Conservation (phyloP, 2,888 invertebrate species). For the Cacoxenus indagator region DNA sequence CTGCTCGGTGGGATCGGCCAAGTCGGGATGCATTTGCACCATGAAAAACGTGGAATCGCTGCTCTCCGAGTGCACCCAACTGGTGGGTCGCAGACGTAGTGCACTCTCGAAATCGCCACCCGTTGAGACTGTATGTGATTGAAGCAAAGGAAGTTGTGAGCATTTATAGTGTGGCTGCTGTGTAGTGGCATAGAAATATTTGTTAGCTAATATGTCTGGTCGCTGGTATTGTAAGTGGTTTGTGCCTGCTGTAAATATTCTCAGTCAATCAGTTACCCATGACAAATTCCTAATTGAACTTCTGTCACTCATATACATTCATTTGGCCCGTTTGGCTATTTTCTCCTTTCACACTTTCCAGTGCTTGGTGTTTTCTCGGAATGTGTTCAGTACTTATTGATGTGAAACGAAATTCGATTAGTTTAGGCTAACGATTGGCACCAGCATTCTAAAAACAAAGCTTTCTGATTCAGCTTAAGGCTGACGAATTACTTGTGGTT, state of each 20-base stretch:
- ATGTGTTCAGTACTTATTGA: conserved; percentile 24
- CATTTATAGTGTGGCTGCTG: neutral
- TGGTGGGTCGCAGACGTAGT: neutral
- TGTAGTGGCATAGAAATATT: conserved; percentile 33
- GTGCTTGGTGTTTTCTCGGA: conserved; percentile 16
- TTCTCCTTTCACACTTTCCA: neutral
- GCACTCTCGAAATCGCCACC: conserved; percentile 27
- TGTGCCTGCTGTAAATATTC: conserved; percentile 5
- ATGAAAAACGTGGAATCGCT: conserved; percentile 74
- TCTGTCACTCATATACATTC: neutral
- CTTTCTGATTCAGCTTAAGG: too few relatives aligned
- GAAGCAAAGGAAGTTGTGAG: neutral
- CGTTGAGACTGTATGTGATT: conserved; percentile 40
- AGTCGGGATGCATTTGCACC: conserved; percentile 81
- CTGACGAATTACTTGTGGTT: too few relatives aligned
- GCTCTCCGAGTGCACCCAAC: conserved; percentile 67
- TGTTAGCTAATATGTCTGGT: conserved; percentile 14
- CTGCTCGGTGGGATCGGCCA: conserved; percentile 82
- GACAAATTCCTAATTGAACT: conserved; percentile 47
- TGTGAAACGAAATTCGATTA: conserved; percentile 25
- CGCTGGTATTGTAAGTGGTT: neutral
- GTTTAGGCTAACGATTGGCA: conserved; percentile 33
- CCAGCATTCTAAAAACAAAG: too few relatives aligned
- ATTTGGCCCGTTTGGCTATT: conserved; percentile 1
- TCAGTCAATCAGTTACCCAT: conserved; percentile 33